Conservation (phyloP, 1,140 invertebrate species). For the Bombus huntii region DNA sequence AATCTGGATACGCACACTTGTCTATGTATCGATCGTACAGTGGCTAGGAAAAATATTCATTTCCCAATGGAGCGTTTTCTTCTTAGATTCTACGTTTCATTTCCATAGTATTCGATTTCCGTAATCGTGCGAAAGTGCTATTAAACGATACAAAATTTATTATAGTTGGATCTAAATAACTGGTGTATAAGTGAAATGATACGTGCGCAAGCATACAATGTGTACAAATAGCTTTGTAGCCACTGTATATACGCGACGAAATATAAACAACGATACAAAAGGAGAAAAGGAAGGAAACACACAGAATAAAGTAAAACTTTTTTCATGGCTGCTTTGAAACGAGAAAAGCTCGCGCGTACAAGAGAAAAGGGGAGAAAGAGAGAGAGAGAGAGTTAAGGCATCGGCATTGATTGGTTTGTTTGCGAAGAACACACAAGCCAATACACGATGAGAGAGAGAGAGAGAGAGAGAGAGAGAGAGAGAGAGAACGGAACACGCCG, state of each 20-base stretch:
- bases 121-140: too few relatives aligned
- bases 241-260: too few relatives aligned
- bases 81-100: too few relatives aligned
- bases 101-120: fast-evolving
- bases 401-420: constrained; percentile 81
- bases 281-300: neutral
- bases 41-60: too few relatives aligned
- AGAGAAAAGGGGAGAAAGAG: neutral
- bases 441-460: constrained; percentile 70
- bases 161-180: too few relatives aligned
- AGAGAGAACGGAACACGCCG: constrained; percentile 68
- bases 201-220: too few relatives aligned
- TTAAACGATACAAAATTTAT: too few relatives aligned
- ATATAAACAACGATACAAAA: neutral
- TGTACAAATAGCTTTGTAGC: too few relatives aligned
- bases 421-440: constrained; percentile 79
- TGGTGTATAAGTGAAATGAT: too few relatives aligned
- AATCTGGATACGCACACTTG: too few relatives aligned
- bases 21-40: too few relatives aligned
- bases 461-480: constrained; percentile 45
- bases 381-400: constrained; percentile 38
- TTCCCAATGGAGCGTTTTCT: too few relatives aligned
- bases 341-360: neutral
- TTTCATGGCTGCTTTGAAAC: constrained; percentile 11
- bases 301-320: neutral